Percentiles rank a stretch among this genome's conserved stretches.
phyloP scores from a whole-genome alignment of 2,113 vertebrate genomes.

The Octodon degus region DNA sequence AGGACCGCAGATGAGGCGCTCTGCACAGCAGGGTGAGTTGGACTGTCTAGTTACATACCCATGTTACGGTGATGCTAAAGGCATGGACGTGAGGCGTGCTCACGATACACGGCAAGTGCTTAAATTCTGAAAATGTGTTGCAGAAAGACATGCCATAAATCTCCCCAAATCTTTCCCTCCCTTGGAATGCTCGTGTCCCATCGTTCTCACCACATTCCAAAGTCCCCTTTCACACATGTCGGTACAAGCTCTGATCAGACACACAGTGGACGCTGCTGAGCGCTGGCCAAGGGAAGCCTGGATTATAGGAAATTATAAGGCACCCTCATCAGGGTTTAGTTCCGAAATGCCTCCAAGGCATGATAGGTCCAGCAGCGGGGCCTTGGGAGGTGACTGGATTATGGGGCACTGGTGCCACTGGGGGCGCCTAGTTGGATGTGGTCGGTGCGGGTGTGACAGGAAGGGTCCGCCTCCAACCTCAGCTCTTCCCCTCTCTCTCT shows the following conservation, averaged over 20 bases:
- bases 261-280: neutral
- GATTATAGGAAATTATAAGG: neutral
- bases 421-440: neutral
- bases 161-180: neutral
- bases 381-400: neutral
- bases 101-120: neutral
- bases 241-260: neutral
- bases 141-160: neutral
- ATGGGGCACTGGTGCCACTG: neutral
- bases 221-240: neutral
- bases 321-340: neutral
- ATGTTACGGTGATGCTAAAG: neutral
- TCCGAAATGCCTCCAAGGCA: neutral
- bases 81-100: neutral
- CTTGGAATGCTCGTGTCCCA: neutral
- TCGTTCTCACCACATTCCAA: neutral
- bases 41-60: neutral
- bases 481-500: neutral
- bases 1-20: neutral
- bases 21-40: neutral
- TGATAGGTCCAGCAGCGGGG: neutral
- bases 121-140: neutral
- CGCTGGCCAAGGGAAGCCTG: neutral
- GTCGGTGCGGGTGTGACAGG: neutral
- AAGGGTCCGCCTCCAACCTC: neutral